Base-by-base conservation (phyloP, 1,140 invertebrate genomes). In the Drosophila nigrodunni region DNA sequence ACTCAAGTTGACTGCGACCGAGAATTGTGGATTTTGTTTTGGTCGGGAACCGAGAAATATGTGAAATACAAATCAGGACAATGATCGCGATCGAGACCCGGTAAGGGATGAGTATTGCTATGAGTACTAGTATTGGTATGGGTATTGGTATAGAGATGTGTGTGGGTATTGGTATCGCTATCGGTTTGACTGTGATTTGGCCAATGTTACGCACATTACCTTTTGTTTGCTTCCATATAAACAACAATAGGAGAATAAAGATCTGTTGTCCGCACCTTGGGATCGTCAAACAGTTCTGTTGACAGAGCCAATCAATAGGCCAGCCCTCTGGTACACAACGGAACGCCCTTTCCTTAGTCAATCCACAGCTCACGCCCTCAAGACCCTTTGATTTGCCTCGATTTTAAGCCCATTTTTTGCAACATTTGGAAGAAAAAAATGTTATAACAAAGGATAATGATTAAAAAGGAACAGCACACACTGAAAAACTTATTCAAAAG, bases 271-370 rank as follows among this genome's bases (percentile, higher is more conserved):
- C 43, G 35, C 44, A 64, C 67, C 52, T 77, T 44, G 46, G 41
- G 25, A 70, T 70, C 47, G 52, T 47, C 34, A 54, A 61, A 61
- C 7, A 41, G 47, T 62, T 67, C 41, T 64, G 60, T 66, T 71
- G 60, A 75, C 67, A 66, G 49, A 52, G 18, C 49, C 61, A 71
- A 71, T 61, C 67, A 78, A 71, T 71, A 49, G 60, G 44, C 66
- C 67, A 57, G 67, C 76, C 73, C 30, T 8, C 35, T 34, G 43
- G 13, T 47, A 57, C 41, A 34, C 49, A n/a, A 13, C 25, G 25
- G 25, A 30, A 25, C 41, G 13, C 15, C 34, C 34, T 54, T 18
- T 9, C 10, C 55, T 44, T 54, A 30, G 43, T 41, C 35, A 30
- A 37, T 44, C 44, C 34, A 10, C 34, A 25, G 7, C 13, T n/a